Conservation (phyloP, 2,113 vertebrate species). For the Hippocampus barbouri region DNA sequence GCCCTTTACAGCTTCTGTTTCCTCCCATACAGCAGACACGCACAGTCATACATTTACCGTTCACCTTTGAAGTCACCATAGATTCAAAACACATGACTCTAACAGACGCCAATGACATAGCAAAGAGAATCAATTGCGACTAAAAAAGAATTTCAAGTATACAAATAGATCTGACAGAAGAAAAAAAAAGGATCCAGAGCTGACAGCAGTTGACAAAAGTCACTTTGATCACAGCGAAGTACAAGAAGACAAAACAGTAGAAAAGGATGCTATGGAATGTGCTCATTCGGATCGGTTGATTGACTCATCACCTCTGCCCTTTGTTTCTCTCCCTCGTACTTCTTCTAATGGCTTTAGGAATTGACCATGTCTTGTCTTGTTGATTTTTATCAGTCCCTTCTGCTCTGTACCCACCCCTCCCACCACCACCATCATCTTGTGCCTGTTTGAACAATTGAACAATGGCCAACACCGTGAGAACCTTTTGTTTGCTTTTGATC, state of each 20-base stretch:
- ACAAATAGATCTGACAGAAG: conserved; percentile 14
- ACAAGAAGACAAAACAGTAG: background rate
- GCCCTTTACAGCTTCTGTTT: conserved; percentile 1
- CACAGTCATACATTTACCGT: background rate
- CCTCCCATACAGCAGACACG: conserved; percentile 8
- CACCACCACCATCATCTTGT: conserved; percentile 26
- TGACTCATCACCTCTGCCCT: background rate
- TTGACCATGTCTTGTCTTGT: conserved; percentile 2
- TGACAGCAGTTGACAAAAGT: background rate
- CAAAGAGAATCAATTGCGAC: conserved; percentile 2
- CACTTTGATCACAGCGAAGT: background rate
- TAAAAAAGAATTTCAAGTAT: background rate
- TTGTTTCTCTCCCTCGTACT: conserved; percentile 2
- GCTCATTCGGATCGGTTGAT: background rate
- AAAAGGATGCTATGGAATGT: background rate
- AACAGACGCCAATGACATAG: background rate
- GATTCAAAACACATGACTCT: background rate
- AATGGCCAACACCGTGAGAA: conserved; percentile 25
- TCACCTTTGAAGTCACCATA: conserved; percentile 1
- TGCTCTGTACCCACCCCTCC: conserved; percentile 5
- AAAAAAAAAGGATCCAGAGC: background rate
- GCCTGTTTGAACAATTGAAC: conserved; percentile 42
- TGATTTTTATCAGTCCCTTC: conserved; percentile 15
- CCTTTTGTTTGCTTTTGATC: conserved; percentile 32
- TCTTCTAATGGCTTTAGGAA: background rate